Base-by-base conservation (phyloP, 64 coral and sea anemone genomes). In the Montipora cactus region DNA sequence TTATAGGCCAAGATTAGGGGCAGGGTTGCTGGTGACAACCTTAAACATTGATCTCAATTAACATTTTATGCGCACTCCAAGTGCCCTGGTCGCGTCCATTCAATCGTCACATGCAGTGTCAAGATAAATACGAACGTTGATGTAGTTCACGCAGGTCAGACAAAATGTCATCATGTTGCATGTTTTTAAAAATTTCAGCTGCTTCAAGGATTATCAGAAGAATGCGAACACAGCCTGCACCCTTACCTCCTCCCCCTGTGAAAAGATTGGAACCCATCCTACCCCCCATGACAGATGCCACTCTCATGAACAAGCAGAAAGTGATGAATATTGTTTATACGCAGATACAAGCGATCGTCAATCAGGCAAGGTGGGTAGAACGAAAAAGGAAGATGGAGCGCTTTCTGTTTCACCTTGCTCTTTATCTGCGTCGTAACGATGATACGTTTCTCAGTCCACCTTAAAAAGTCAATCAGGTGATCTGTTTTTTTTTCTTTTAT, bases 271-370 rank as follows among this genome's bases (percentile, higher is more conserved):
- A 92, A 55, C 64, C 92, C 49, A 90, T 87, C 21, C 52, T 97
- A 59, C 93, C 96, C 76, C 93, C 89, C 89, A 62, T 97, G 25
- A 77, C 93, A 18, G 96, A 97, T 15, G 88, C 68, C 11, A 77
- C 88, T 51, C 69, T 97, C 10, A 88, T 87, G 22, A 97, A 97
- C 89, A 97, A 97, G 49, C 93, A 97, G 74, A 94, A 92, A 25
- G 59, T 97, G 23, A 12, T 92, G 10, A 89, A 89, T 66, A 97
- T 74, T 20, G 96, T 97, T 51, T 89, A 94, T 64, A 79, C 75
- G 3, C 88, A 91, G 91, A 84, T 97, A 11, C 96, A 97, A 71
- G 91, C 79, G 61, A 53, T 97, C 47, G 84, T 89, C 12, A 66
- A 53, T 16, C 93, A 95, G 72, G 96, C 96, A 64, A 97, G 92